Evolutionary conservation across 2,888 invertebrate genomes (phyloP).

Genomic region (Melanchra persicariae): DNA sequence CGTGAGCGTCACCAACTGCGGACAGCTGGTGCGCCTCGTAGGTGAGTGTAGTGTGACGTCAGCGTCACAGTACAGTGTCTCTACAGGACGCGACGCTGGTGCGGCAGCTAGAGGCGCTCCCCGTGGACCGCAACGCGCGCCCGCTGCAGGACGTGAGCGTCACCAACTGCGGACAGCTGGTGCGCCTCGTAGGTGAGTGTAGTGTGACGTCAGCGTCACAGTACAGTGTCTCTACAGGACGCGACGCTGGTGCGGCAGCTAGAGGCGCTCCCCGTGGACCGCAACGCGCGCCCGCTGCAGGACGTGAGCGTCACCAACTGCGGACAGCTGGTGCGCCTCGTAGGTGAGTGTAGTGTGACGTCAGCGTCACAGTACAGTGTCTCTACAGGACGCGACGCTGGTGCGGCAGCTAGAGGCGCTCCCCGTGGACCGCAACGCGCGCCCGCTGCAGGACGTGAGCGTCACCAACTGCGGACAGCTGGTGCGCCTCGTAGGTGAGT

Average conservation of each 20-base stretch:
- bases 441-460: constrained; percentile 97
- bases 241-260: constrained; percentile 91
- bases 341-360: neutral
- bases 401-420: constrained; percentile 95
- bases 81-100: constrained; percentile 74
- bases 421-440: constrained; percentile 97
- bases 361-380: too few relatives aligned
- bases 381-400: constrained; percentile 74
- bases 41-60: neutral
- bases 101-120: constrained; percentile 96
- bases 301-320: constrained; percentile 97
- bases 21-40: constrained; percentile 95
- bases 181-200: constrained; percentile 89
- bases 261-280: constrained; percentile 97
- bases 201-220: neutral
- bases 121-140: constrained; percentile 97
- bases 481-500: constrained; percentile 90
- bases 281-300: constrained; percentile 97
- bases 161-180: constrained; percentile 97
- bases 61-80: too few relatives aligned
- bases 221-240: constrained; percentile 74
- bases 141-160: constrained; percentile 97
- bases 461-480: constrained; percentile 98
- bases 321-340: constrained; percentile 96
- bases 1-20: constrained; percentile 97